Percentiles rank a stretch among this genome's conserved stretches.
Evolutionary conservation across 2,888 invertebrate genomes (phyloP).

Genomic region (Pterobdella sp.): DNA sequence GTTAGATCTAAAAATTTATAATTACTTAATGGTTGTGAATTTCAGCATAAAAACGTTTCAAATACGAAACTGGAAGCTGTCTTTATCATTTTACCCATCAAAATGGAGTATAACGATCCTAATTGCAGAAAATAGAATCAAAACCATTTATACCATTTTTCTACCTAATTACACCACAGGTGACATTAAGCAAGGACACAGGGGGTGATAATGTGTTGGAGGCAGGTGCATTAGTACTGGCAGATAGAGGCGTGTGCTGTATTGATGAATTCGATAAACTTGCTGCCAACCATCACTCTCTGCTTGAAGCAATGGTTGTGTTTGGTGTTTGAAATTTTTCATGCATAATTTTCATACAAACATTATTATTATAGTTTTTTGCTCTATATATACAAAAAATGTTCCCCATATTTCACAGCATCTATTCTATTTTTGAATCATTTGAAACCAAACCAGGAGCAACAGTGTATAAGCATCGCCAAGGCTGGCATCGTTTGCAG

Average conservation of each 20-base stretch:
- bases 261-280: conserved; percentile 95
- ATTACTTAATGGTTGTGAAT: no score
- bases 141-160: no score
- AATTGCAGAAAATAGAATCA: no score
- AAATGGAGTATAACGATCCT: no score
- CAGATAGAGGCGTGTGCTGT: conserved; percentile 80
- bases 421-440: background rate
- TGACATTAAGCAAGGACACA: conserved; percentile 67
- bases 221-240: conserved; percentile 66
- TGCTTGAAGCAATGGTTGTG: conserved; percentile 75
- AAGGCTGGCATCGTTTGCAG: conserved; percentile 71
- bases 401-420: background rate
- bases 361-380: background rate
- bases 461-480: conserved; percentile 78
- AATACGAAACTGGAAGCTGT: no score
- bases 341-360: background rate
- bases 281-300: conserved; percentile 63
- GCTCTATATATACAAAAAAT: background rate
- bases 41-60: no score
- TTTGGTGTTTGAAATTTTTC: background rate
- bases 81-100: no score
- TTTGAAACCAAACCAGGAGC: conserved; percentile 61
- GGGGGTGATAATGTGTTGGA: conserved; percentile 68
- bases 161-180: conserved; percentile 48
- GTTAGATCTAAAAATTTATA: no score